Conservation (phyloP, 92 coral and sea anemone species). For the Parazoanthus swiftii region DNA sequence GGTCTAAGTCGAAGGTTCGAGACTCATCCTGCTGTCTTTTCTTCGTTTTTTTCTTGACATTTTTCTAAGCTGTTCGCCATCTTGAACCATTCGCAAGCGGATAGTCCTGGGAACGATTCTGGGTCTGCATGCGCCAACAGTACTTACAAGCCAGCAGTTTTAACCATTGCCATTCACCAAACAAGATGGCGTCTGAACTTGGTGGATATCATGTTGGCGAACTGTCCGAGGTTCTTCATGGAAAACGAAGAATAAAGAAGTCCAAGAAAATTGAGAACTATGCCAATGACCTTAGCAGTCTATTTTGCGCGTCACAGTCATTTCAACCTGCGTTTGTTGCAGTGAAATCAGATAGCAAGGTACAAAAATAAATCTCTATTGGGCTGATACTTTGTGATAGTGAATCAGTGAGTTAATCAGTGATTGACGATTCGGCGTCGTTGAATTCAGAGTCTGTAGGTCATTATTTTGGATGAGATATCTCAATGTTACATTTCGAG, state of each 20-base stretch:
- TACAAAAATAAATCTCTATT: not conserved
- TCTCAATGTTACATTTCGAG: too few relatives aligned
- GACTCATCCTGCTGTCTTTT: too few relatives aligned
- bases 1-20: too few relatives aligned
- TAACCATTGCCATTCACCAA: not conserved
- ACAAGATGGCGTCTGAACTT: slow-evolving; percentile 80
- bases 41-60: too few relatives aligned
- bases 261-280: slow-evolving; percentile 12
- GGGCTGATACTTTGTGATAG: too few relatives aligned
- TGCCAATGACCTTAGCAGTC: slow-evolving; percentile 45
- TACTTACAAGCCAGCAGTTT: slow-evolving; percentile 26
- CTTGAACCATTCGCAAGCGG: not conserved
- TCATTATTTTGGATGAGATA: too few relatives aligned
- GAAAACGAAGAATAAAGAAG: slow-evolving; percentile 38
- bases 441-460: too few relatives aligned
- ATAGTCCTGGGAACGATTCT: not conserved
- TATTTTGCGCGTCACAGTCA: slow-evolving; percentile 53
- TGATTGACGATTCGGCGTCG: too few relatives aligned
- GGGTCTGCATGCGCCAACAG: slow-evolving; percentile 4
- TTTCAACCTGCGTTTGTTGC: slow-evolving; percentile 75
- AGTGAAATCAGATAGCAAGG: slow-evolving; percentile 48
- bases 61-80: too few relatives aligned
- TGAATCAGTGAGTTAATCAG: too few relatives aligned
- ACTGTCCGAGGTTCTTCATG: slow-evolving; percentile 70
- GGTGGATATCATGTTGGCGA: slow-evolving; percentile 83